phyloP scores from a whole-genome alignment of 2,888 invertebrate genomes.

The Drosophila pseudotakahashii region DNA sequence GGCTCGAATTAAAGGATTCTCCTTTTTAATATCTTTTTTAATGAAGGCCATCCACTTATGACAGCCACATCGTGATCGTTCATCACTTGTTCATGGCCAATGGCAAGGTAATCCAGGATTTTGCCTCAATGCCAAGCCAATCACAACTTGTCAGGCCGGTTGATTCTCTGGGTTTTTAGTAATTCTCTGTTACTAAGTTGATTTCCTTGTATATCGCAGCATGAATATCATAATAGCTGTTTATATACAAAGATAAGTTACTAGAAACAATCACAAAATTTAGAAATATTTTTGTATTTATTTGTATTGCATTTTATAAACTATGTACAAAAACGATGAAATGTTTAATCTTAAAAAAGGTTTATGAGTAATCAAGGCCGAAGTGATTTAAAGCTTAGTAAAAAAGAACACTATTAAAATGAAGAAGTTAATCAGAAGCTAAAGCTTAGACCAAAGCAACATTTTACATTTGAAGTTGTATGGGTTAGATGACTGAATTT shows the following conservation, averaged over 20 bases:
- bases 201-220: conserved; percentile 9
- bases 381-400: too few relatives aligned
- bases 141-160: conserved; percentile 36
- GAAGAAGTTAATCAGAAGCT: neutral
- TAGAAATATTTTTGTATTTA: too few relatives aligned
- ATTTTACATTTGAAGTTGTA: neutral
- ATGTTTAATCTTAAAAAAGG: too few relatives aligned
- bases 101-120: conserved; percentile 62
- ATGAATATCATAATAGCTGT: neutral
- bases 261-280: too few relatives aligned
- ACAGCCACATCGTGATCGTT: conserved; percentile 47
- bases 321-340: too few relatives aligned
- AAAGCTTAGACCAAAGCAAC: neutral
- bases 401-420: too few relatives aligned
- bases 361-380: too few relatives aligned
- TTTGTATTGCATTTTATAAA: too few relatives aligned
- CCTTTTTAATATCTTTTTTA: conserved; percentile 3
- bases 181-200: neutral
- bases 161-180: conserved; percentile 53
- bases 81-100: conserved; percentile 58
- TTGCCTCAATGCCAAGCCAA: conserved; percentile 17
- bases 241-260: neutral
- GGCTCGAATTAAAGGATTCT: neutral
- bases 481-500: neutral
- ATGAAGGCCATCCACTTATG: conserved; percentile 26